phyloP scores from a whole-genome alignment of 2,888 invertebrate genomes.

The Clostera curtula region DNA sequence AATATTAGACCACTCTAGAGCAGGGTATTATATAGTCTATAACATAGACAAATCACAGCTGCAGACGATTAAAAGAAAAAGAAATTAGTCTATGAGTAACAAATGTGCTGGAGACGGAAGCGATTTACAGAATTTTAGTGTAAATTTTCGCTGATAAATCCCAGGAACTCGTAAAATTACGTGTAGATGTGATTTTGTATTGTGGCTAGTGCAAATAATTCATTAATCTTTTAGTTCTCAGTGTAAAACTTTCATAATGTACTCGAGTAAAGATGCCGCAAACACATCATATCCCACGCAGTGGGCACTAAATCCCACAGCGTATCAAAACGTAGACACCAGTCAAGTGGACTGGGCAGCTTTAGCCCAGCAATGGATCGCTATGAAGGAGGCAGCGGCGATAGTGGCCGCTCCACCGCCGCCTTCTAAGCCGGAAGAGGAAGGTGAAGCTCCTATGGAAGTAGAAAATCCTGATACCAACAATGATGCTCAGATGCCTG shows the following conservation, averaged over 20 bases:
- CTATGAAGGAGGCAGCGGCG: constrained; percentile 87
- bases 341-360: constrained; percentile 97
- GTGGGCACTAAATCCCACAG: constrained; percentile 88
- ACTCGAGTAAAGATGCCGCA: constrained; percentile 77
- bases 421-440: constrained; percentile 74
- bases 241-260: constrained; percentile 50
- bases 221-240: constrained; percentile 5
- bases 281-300: constrained; percentile 80
- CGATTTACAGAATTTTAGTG: constrained; percentile 7
- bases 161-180: not conserved
- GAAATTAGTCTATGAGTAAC: constrained; percentile 13
- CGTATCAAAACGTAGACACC: constrained; percentile 87
- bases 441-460: constrained; percentile 92
- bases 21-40: too few species aligned
- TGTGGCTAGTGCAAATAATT: constrained; percentile 9
- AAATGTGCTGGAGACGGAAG: constrained; percentile 16
- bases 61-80: constrained; percentile 6
- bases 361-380: constrained; percentile 98
- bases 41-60: constrained; percentile 12
- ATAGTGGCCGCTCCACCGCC: constrained; percentile 76
- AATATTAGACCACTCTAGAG: too few species aligned
- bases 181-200: constrained; percentile 9
- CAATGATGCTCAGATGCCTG: constrained; percentile 43
- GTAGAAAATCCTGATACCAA: constrained; percentile 81
- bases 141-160: constrained; percentile 5